Base-by-base conservation (phyloP, 2,797 vertebrate species). In the Arvicola amphibius region DNA sequence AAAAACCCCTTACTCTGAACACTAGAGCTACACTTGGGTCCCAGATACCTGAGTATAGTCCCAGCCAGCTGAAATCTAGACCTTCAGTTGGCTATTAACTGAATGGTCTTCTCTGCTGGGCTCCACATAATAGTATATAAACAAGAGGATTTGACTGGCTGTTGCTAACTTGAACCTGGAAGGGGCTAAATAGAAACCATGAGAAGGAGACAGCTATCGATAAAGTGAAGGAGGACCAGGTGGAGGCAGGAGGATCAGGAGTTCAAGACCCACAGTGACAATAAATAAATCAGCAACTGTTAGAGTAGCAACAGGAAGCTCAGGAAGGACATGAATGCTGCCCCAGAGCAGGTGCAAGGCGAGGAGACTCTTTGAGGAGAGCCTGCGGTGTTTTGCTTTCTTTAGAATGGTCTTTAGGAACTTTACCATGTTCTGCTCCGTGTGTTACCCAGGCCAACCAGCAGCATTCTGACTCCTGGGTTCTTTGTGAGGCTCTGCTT, bases 371-470 rank as follows among this genome's bases (percentile, higher is more conserved):
- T 25, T 80, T 63, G 43, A 77, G 10, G 27, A 56, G 51, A 17
- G 46, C 56, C 37, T 51, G 27, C 29, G 27, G 14, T 23, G 40
- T 10, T 90, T 61, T 59, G 17, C 19, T 29, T 83, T 37, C 19
- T 32, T 89, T 65, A 87, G 43, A 87, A 76, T 5, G 19, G 56
- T 65, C 43, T 14, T 37, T n/a, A 85, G 91, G 69, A 92, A 73
- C n/a, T 9, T 87, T 69, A 67, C 40, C 51, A 27, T 53, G 34
- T 0, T 14, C 40, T n/a, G 48, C 53, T 34, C 27, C 23, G 34
- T 51, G 4, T 0, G 2, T 48, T 51, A 27, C 12, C 65, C 32
- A 37, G 34, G 9, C 37, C 13, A 46, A 13, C 9, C 23, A n/a
- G 53, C 32, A 74, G 21, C 40, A 61, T 11, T 34, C 61, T 65